Evolutionary conservation across 2,113 vertebrate species (phyloP).

Genomic region (Alectura lathami): DNA sequence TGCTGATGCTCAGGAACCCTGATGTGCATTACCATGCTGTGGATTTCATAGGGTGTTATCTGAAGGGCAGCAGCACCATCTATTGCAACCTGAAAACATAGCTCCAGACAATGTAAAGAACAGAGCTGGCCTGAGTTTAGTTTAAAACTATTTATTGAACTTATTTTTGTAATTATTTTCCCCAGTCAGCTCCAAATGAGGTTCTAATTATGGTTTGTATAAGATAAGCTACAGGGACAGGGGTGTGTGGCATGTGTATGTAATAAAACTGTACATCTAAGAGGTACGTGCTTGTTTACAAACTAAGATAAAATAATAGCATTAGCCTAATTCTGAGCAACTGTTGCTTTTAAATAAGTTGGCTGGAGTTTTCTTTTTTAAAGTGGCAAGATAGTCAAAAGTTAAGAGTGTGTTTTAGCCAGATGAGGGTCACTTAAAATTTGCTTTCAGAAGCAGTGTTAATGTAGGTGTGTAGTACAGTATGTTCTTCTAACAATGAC

Average conservation of each 20-base stretch:
- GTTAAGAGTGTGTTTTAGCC: not conserved
- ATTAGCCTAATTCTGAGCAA: not conserved
- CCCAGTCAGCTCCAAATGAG: not conserved
- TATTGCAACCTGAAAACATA: conserved; percentile 40
- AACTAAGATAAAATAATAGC: not conserved
- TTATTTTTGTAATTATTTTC: not conserved
- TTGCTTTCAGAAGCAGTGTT: not conserved
- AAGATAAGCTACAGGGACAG: not conserved
- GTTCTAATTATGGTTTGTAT: not conserved
- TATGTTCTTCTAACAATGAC: not conserved
- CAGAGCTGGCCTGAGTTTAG: not conserved
- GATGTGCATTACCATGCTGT: not conserved
- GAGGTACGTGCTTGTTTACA: not conserved
- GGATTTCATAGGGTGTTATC: not conserved
- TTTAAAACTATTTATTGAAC: not conserved
- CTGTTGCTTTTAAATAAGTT: not conserved
- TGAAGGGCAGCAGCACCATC: conserved; percentile 63
- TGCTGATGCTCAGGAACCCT: not conserved
- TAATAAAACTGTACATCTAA: not conserved
- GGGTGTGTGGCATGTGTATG: not conserved
- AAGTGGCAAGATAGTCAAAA: not conserved
- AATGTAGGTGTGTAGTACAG: not conserved
- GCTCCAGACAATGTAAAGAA: not conserved
- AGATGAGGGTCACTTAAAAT: not conserved
- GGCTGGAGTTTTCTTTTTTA: not conserved